phyloP scores from a whole-genome alignment of 2,888 invertebrate species.

The Bugula neritina region DNA sequence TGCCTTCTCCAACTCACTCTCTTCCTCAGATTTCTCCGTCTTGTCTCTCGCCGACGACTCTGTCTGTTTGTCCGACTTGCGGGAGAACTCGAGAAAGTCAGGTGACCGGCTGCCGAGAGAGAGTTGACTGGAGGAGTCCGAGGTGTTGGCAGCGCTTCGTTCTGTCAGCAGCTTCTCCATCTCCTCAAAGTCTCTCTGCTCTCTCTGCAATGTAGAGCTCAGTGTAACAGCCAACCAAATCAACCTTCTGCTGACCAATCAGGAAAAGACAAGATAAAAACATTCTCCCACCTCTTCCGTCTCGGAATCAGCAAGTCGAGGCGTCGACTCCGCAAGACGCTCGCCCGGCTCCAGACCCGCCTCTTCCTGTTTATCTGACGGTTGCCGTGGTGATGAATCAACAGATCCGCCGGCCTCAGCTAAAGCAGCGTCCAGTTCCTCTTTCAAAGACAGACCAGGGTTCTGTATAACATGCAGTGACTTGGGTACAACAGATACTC shows the following conservation, averaged over 20 bases:
- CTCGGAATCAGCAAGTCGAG: constrained; percentile 16
- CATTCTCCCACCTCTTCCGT: not conserved
- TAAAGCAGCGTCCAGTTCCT: constrained; percentile 4
- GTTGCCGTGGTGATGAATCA: not conserved
- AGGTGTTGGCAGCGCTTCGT: not conserved
- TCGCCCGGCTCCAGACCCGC: not conserved
- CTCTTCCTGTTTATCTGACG: not conserved
- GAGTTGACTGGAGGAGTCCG: not conserved
- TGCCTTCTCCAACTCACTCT: constrained; percentile 33
- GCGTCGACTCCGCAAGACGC: constrained; percentile 3
- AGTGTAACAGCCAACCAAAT: not conserved
- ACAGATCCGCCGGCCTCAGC: not conserved
- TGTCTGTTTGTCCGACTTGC: constrained; percentile 1
- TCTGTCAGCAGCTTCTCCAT: constrained; percentile 24
- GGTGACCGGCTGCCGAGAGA: constrained; percentile 3
- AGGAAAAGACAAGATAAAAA: not conserved
- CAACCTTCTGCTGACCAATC: not conserved
- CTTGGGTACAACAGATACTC: no score
- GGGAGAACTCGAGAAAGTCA: constrained; percentile 9
- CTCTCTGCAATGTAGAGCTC: not conserved
- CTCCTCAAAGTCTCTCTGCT: constrained; percentile 24
- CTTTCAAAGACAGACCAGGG: constrained; percentile 1
- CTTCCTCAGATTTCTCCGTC: constrained; percentile 29
- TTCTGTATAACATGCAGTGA: not conserved
- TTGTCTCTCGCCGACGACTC: not conserved